Conservation (phyloP, 2,113 vertebrate species). For the Perccottus glenii region DNA sequence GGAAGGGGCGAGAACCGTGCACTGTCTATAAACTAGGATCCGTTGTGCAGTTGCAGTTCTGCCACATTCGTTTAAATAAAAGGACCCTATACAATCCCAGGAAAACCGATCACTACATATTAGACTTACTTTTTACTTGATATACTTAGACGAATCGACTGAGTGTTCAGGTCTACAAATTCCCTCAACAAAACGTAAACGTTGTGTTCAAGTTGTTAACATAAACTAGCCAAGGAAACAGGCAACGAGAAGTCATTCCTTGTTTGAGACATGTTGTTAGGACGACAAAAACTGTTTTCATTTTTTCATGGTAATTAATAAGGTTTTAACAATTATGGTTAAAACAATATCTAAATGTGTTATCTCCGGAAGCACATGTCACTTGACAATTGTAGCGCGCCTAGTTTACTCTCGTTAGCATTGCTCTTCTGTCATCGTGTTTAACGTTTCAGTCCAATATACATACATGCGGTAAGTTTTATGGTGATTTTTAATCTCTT, state of each 20-base stretch:
- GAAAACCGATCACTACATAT: too few species aligned
- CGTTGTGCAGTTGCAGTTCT: not conserved
- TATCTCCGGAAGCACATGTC: constrained; percentile 76
- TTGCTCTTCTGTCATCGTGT: not conserved
- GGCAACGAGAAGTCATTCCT: not conserved
- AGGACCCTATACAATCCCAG: not conserved
- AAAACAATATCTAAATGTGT: constrained; percentile 44
- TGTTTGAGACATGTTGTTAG: not conserved
- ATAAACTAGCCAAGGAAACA: not conserved
- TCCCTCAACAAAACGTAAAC: not conserved
- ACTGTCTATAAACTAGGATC: constrained; percentile 20
- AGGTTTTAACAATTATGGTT: too few species aligned
- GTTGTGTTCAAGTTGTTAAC: constrained; percentile 24
- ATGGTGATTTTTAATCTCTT: not conserved
- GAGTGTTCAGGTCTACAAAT: not conserved
- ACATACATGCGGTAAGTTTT: accelerated
- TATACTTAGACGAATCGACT: not conserved
- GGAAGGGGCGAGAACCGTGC: constrained; percentile 27
- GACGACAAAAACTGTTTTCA: accelerated
- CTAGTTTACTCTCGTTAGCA: constrained; percentile 28
- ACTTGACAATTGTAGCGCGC: constrained; percentile 53
- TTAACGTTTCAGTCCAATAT: not conserved
- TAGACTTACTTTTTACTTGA: not conserved
- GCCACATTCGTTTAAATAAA: not conserved
- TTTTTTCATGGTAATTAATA: not conserved